Evolutionary conservation across 2,113 vertebrate species (phyloP).

Genomic region (Silurus meridionalis): DNA sequence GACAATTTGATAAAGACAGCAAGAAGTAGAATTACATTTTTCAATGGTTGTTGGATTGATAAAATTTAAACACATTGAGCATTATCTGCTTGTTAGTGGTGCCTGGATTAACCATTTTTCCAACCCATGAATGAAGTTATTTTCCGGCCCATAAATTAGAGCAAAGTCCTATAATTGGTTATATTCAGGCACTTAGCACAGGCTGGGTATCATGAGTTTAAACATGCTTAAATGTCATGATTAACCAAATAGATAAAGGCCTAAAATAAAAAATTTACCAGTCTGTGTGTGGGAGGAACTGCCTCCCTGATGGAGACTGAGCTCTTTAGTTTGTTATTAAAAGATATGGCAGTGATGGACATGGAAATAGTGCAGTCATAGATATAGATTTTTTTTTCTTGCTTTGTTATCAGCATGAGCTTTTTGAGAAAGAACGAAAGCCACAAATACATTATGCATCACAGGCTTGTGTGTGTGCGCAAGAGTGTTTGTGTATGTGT

Average conservation of each 20-base stretch:
- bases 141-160: background rate
- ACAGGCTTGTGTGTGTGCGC: background rate
- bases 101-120: background rate
- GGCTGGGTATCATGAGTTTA: background rate
- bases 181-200: background rate
- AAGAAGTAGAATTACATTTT: background rate
- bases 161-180: background rate
- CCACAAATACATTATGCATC: background rate
- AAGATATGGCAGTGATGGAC: background rate
- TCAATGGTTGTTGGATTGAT: background rate
- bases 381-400: background rate
- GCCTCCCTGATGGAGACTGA: background rate
- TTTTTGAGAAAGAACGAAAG: background rate
- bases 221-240: constrained; percentile 1
- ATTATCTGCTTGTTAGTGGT: background rate
- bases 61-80: background rate
- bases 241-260: background rate
- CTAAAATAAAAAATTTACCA: background rate
- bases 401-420: background rate
- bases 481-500: background rate
- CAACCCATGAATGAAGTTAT: background rate
- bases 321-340: background rate
- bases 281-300: background rate
- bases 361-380: background rate
- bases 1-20: background rate